These are phyloP conservation scores for Drosophila aff. DNA, from an alignment of 1,140 invertebrate genomes.

Conservation along the genomic window DNA sequence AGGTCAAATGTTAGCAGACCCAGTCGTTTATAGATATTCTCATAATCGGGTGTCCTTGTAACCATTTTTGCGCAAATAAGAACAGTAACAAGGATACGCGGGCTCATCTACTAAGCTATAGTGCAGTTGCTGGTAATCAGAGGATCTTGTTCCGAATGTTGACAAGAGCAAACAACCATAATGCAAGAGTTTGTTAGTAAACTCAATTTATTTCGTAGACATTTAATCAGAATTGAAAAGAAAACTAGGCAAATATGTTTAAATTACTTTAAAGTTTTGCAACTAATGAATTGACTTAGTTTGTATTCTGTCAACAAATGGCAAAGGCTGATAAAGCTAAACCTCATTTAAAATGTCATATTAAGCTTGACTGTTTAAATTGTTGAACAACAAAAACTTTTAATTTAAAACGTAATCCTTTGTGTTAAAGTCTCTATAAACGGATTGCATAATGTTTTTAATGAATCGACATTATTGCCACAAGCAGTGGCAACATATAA, in stretches of 20 bases:
- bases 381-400: background rate
- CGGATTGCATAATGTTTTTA: background rate
- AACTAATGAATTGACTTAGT: too few relatives aligned
- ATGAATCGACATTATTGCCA: conserved; percentile 29
- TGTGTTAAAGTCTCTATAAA: background rate
- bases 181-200: background rate
- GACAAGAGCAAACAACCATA: background rate
- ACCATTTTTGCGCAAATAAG: conserved; percentile 61
- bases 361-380: background rate
- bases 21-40: conserved; percentile 55
- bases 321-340: background rate
- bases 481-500: conserved; percentile 29
- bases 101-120: background rate
- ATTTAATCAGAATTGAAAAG: background rate
- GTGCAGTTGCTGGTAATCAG: background rate
- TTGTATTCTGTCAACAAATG: background rate
- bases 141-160: conserved; percentile 5
- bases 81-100: conserved; percentile 28
- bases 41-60: conserved; percentile 75
- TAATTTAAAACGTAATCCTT: background rate
- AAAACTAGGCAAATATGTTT: background rate
- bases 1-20: conserved; percentile 68
- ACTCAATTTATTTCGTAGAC: background rate
- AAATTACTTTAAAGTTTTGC: background rate
- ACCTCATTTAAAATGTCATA: background rate